Evolutionary conservation across 30 jellyfish, hydroid and myxozoan genomes (phyloP).

Genomic region (Chironex yamaguchii): DNA sequence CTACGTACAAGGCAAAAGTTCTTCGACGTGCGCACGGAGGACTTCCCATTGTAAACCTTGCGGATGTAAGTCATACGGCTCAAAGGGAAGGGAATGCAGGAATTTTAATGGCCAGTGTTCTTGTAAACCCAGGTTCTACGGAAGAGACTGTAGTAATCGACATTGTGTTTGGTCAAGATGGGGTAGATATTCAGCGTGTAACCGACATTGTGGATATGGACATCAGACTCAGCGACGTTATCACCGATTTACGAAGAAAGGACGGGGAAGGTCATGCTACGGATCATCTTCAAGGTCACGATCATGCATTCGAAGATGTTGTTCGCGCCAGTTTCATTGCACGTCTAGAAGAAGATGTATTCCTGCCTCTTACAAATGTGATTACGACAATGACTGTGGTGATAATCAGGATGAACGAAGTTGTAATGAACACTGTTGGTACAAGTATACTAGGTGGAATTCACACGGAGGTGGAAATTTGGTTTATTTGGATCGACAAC

Average conservation of each 20-base stretch:
- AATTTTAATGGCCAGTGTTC: constrained; percentile 20
- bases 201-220: constrained; percentile 10
- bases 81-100: constrained; percentile 11
- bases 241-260: not conserved
- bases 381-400: constrained; percentile 60
- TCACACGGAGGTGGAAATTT: constrained; percentile 53
- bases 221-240: constrained; percentile 11
- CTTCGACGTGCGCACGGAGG: constrained; percentile 12
- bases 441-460: constrained; percentile 14
- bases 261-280: constrained; percentile 8
- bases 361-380: not conserved
- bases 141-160: constrained; percentile 31
- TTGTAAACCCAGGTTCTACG: constrained; percentile 47
- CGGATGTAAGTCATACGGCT: constrained; percentile 38
- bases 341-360: constrained; percentile 24
- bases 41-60: constrained; percentile 39
- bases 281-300: not conserved
- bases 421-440: constrained; percentile 37
- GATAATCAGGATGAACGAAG: constrained; percentile 29
- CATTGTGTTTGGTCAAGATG: constrained; percentile 43
- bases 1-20: constrained; percentile 13
- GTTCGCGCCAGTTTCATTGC: constrained; percentile 32
- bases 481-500: constrained; percentile 55
- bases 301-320: constrained; percentile 18
- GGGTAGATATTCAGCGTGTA: constrained; percentile 18